Conservation (phyloP, 2,888 invertebrate species). For the Melinopterus prodromus region DNA sequence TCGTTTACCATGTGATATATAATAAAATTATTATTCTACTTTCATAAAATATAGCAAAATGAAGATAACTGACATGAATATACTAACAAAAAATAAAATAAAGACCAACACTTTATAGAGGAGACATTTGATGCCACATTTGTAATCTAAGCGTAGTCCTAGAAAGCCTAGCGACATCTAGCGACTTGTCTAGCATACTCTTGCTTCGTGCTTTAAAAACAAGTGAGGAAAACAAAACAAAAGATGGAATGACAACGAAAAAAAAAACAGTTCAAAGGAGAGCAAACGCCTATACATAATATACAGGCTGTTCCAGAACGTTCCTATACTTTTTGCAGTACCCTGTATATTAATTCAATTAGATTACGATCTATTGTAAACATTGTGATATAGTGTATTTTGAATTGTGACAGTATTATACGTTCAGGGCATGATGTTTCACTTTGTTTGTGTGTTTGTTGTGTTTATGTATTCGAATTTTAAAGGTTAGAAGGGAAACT, state of each 20-base stretch:
- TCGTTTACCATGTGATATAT: not conserved
- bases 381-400: not conserved
- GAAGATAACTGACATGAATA: slow-evolving; percentile 7
- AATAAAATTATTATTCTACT: not conserved
- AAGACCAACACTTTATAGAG: slow-evolving; percentile 6
- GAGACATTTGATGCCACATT: not conserved
- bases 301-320: too few relatives aligned
- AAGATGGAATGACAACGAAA: not conserved
- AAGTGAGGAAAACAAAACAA: not conserved
- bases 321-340: not conserved
- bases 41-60: slow-evolving; percentile 6
- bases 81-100: not conserved
- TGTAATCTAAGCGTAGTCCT: not conserved
- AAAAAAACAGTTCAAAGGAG: not conserved
- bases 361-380: not conserved
- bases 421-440: too few relatives aligned
- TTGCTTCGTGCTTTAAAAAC: not conserved
- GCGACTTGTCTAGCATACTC: not conserved
- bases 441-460: too few relatives aligned
- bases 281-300: not conserved
- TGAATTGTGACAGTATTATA: not conserved
- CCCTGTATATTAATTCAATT: not conserved
- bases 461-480: too few relatives aligned
- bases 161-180: not conserved
- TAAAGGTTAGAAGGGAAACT: too few relatives aligned